Evolutionary conservation across 2,888 invertebrate genomes (phyloP).

Genomic region (Brachyopa scutellaris): DNA sequence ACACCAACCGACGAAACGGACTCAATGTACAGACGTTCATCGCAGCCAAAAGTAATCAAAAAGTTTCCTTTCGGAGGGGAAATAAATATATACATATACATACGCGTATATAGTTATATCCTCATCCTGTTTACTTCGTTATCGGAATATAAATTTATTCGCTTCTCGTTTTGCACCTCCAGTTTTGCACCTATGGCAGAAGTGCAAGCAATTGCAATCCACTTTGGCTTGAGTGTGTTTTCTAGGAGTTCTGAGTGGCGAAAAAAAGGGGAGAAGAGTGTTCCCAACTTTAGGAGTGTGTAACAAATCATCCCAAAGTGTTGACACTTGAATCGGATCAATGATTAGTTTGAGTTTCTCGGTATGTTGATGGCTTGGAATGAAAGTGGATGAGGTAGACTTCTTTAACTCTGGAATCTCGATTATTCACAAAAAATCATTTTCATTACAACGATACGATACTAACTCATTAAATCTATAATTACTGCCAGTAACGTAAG

Average conservation of each 20-base stretch:
- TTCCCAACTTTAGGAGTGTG: not conserved
- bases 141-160: conserved; percentile 22
- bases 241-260: conserved; percentile 12
- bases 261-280: not conserved
- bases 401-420: no score
- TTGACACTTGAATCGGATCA: conserved; percentile 18
- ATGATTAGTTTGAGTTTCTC: not conserved
- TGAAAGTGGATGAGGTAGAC: no score
- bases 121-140: conserved; percentile 42
- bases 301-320: conserved; percentile 3
- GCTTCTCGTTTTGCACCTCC: not conserved
- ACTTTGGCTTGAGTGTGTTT: conserved; percentile 14
- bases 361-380: not conserved
- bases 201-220: conserved; percentile 30
- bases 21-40: not conserved
- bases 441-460: no score
- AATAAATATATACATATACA: not conserved
- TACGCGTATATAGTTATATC: not conserved
- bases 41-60: conserved; percentile 12
- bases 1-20: not conserved
- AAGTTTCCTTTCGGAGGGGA: not conserved
- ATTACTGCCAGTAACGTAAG: no score
- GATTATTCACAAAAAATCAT: no score
- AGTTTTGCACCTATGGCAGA: not conserved
- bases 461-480: no score